These are phyloP conservation scores for Triplophysa bombifrons DNA, from an alignment of 2,797 vertebrate species.

Conservation along the genomic window DNA sequence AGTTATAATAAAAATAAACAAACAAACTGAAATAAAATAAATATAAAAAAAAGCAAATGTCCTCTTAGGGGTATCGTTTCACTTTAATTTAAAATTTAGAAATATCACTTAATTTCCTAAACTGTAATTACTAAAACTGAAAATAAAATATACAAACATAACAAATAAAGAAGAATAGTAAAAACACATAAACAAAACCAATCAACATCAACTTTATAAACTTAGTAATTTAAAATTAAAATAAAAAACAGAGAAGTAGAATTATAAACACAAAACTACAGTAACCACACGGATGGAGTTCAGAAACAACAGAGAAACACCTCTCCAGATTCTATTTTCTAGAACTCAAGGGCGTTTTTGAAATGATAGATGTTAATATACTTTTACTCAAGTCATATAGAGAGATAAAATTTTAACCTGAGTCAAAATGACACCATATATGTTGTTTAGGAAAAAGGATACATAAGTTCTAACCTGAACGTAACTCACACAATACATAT, in stretches of 20 bases:
- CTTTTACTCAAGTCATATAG: not conserved
- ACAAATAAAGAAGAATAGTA: not conserved
- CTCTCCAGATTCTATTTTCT: conserved; percentile 5
- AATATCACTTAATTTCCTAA: no score
- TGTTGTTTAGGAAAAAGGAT: not conserved
- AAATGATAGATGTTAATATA: conserved; percentile 1
- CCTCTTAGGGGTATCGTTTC: no score
- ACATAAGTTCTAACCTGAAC: not conserved
- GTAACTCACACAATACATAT: not conserved
- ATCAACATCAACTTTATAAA: no score
- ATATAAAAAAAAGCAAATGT: no score
- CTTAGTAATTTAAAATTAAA: no score
- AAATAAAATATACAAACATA: no score
- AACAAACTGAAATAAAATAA: no score
- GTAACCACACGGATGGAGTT: conserved; percentile 2
- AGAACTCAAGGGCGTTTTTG: not conserved
- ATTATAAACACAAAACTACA: no score
- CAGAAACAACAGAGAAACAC: not conserved
- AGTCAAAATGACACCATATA: not conserved
- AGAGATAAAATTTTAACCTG: not conserved
- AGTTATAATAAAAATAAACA: no score
- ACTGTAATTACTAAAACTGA: no score
- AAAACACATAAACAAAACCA: not conserved
- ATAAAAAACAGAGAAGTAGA: not conserved
- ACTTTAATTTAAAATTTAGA: no score